phyloP scores from a whole-genome alignment of 2,888 invertebrate genomes.

The Tiliacea aurago region DNA sequence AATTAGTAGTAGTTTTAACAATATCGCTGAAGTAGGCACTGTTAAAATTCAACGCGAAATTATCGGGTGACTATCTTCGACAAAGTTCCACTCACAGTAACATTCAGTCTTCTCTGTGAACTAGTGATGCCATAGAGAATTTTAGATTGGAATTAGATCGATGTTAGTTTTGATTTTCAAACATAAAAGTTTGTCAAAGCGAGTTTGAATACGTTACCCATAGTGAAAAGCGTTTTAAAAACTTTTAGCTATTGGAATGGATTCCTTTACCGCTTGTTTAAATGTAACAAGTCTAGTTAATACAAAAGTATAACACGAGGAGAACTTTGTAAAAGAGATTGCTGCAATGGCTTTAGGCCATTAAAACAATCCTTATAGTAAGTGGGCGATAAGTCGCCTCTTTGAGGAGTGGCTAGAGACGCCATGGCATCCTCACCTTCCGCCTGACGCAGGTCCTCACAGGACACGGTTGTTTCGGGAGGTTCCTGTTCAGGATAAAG shows the following conservation, averaged over 20 bases:
- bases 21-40: neutral
- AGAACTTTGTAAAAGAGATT: neutral
- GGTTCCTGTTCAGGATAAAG: too few relatives aligned
- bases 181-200: slow-evolving; percentile 44
- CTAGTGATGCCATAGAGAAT: slow-evolving; percentile 40
- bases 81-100: slow-evolving; percentile 10
- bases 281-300: neutral
- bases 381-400: too few relatives aligned
- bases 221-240: slow-evolving; percentile 14
- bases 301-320: neutral
- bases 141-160: slow-evolving; percentile 33
- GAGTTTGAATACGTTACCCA: slow-evolving; percentile 30
- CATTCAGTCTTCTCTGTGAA: slow-evolving; percentile 9
- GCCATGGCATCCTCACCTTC: too few relatives aligned
- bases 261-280: neutral
- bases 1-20: neutral
- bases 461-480: too few relatives aligned
- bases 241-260: neutral
- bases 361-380: neutral
- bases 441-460: too few relatives aligned
- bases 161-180: slow-evolving; percentile 50
- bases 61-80: slow-evolving; percentile 9
- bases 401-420: too few relatives aligned
- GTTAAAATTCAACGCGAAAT: neutral
- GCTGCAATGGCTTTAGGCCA: neutral